Evolutionary conservation across 2,888 invertebrate species (phyloP).

Genomic region (Drosophila gaucha): DNA sequence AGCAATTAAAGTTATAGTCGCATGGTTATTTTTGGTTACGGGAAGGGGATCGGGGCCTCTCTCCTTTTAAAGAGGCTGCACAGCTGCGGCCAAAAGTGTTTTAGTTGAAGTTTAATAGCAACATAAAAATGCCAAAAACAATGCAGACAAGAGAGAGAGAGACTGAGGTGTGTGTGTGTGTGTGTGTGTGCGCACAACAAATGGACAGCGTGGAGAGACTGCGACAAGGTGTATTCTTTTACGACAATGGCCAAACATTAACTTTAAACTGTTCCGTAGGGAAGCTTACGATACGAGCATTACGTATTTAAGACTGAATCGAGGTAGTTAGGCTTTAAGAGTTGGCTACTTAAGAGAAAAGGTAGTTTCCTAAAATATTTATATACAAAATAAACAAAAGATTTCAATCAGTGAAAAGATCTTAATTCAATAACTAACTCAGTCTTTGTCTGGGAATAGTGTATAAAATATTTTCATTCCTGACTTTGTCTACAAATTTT

Average conservation of each 20-base stretch:
- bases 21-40: constrained; percentile 32
- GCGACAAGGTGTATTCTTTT: constrained; percentile 55
- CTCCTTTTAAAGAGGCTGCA: constrained; percentile 45
- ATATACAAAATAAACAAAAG: constrained; percentile 1
- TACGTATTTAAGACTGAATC: constrained; percentile 45
- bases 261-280: constrained; percentile 56
- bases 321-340: constrained; percentile 46
- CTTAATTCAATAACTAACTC: too few species aligned
- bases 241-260: constrained; percentile 54
- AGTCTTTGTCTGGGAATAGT: too few species aligned
- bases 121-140: constrained; percentile 68
- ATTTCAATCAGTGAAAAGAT: constrained; percentile 3
- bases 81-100: constrained; percentile 26
- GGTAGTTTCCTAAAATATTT: constrained; percentile 3
- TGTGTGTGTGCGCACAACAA: constrained; percentile 26
- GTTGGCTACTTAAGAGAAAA: neutral
- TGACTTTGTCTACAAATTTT: too few species aligned
- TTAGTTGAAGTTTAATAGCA: constrained; percentile 51
- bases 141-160: neutral
- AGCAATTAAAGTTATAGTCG: constrained; percentile 73
- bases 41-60: neutral
- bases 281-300: constrained; percentile 36
- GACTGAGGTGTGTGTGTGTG: neutral
- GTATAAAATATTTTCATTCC: too few species aligned
- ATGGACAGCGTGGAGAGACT: constrained; percentile 36